phyloP scores from a whole-genome alignment of 2,888 invertebrate species.

The Trachelus tabidus region DNA sequence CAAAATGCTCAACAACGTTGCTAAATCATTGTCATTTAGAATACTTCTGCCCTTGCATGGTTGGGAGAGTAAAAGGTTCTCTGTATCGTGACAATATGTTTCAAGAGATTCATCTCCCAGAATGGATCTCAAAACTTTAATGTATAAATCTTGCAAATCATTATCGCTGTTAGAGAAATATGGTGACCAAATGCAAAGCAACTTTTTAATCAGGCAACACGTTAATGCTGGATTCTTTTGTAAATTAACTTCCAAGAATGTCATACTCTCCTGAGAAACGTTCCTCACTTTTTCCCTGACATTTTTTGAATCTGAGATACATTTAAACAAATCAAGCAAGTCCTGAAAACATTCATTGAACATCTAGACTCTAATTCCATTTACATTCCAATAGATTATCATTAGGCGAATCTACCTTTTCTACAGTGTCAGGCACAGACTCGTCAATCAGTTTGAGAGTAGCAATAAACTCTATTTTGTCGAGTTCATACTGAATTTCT shows the following conservation, averaged over 20 bases:
- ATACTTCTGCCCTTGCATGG: conserved; percentile 7
- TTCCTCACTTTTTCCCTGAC: conserved; percentile 44
- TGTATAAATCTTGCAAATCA: conserved; percentile 50
- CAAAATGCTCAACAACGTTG: conserved; percentile 47
- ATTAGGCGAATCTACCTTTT: conserved; percentile 24
- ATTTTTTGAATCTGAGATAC: conserved; percentile 23
- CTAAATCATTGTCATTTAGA: conserved; percentile 24
- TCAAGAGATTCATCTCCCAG: conserved; percentile 13
- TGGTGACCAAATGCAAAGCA: conserved; percentile 46
- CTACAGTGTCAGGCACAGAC: conserved; percentile 29
- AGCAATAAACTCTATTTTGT: conserved; percentile 34
- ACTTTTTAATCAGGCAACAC: conserved; percentile 52
- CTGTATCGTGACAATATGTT: background rate
- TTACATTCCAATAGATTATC: background rate
- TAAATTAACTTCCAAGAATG: conserved; percentile 67
- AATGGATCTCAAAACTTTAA: conserved; percentile 31
- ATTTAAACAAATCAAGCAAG: conserved; percentile 37
- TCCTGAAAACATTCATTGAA: conserved; percentile 30
- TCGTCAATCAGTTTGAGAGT: conserved; percentile 36
- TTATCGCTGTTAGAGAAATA: conserved; percentile 35
- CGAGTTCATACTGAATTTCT: conserved; percentile 32
- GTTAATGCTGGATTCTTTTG: conserved; percentile 62
- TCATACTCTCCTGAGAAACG: conserved; percentile 60
- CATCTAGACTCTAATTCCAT: background rate
- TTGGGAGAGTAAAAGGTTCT: conserved; percentile 4